Base-by-base conservation (phyloP, 1,140 invertebrate genomes). In the Drosophila miranda region DNA sequence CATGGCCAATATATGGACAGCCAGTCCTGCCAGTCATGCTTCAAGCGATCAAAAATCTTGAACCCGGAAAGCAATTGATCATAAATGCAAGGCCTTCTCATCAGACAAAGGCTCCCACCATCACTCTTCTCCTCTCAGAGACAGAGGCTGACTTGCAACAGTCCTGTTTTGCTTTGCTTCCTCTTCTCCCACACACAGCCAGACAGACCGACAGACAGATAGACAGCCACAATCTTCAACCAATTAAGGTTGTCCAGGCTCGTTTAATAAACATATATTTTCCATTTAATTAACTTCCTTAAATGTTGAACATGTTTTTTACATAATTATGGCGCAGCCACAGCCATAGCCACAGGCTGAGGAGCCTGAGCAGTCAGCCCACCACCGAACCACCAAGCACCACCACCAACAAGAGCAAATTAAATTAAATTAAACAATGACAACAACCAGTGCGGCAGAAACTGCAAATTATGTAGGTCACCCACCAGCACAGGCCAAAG, bases 221-320 rank as follows among this genome's bases (percentile, higher is more conserved):
- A 7, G 38, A 42, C 30, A 26, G 28, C 2, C 6, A 54, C 19
- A 43, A 9, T n/a, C 55, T 44, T 54, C 55, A 53, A 42, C 52
- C 81, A 84, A 86, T 86, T 84, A 81, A 86, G 69, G 76, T 61
- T 72, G 76, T 66, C 54, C 55, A 56, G 68, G 68, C 73, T 84
- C 64, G 81, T 73, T 84, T 84, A 86, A 78, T 78, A 78, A 71
- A 82, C 75, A 87, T 88, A 82, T 78, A 78, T 88, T 87, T 82
- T 78, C 78, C 78, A 83, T 82, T 87, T 87, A 87, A 87, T 87
- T 87, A 87, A 87, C 82, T 87, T 87, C 82, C 82, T 87, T 87
- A 87, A 87, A 78, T 70, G 82, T 66, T 76, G 50, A 63, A 84
- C 76, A 81, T 80, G 76, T 62, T 75, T 82, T 75, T 87, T 87